A percentile compares a stretch with the other conserved stretches of the same genome.
phyloP scores from a whole-genome alignment of 2,888 invertebrate genomes.

The Entomobrya proxima region DNA sequence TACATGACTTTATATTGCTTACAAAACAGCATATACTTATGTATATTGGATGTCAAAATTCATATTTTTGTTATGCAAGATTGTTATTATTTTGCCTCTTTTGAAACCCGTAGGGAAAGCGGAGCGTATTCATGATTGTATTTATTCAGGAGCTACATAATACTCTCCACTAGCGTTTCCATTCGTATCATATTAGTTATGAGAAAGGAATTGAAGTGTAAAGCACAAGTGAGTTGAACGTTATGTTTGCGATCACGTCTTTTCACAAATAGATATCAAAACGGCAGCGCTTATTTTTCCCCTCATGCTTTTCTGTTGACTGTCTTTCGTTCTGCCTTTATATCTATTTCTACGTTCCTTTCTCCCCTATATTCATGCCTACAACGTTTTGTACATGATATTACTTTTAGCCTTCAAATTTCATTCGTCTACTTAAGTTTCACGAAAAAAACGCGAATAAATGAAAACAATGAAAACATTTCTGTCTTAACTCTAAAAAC shows the following conservation, averaged over 20 bases:
- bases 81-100: background rate
- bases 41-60: too few species aligned
- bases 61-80: too few species aligned
- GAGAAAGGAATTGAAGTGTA: slow-evolving; percentile 24
- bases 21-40: too few species aligned
- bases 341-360: background rate
- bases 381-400: slow-evolving; percentile 43
- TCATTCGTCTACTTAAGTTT: slow-evolving; percentile 1
- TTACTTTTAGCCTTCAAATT: slow-evolving; percentile 51
- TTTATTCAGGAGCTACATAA: background rate
- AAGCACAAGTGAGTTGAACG: background rate
- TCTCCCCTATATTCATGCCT: background rate
- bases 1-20: too few species aligned
- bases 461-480: slow-evolving; percentile 25
- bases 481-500: background rate
- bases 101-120: slow-evolving; percentile 3
- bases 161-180: background rate
- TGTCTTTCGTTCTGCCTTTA: background rate
- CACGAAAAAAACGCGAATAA: slow-evolving; percentile 1
- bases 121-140: background rate
- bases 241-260: background rate
- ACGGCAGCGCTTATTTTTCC: background rate
- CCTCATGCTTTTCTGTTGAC: background rate
- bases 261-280: slow-evolving; percentile 21
- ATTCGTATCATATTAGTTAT: background rate